Evolutionary conservation across 2,113 vertebrate genomes (phyloP).

Genomic region (Peromyscus californicus): DNA sequence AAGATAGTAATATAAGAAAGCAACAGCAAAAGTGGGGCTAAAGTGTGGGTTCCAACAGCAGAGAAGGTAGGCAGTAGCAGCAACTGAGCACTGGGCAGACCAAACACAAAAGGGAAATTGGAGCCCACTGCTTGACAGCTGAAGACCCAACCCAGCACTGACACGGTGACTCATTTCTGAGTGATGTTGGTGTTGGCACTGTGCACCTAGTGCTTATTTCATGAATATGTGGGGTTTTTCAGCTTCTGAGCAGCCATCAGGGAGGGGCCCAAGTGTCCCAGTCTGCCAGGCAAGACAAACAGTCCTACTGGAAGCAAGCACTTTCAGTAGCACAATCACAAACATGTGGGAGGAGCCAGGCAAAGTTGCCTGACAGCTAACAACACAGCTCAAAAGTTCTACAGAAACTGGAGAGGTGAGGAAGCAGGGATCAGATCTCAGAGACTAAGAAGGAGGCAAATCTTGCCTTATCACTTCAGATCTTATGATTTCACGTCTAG

Average conservation of each 20-base stretch:
- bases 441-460: neutral
- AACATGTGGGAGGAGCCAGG: neutral
- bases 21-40: neutral
- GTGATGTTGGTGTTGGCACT: too few species aligned
- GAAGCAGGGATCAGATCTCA: neutral
- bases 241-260: too few species aligned
- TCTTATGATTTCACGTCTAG: neutral
- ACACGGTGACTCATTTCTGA: neutral
- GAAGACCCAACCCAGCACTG: neutral
- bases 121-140: neutral
- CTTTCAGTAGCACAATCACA: neutral
- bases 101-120: neutral
- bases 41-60: neutral
- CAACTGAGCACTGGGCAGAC: too few species aligned
- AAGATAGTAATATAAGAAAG: neutral
- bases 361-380: neutral
- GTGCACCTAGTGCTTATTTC: too few species aligned
- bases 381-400: neutral
- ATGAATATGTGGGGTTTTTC: neutral
- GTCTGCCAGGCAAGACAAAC: neutral
- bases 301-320: too few species aligned
- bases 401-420: neutral
- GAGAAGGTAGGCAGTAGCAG: neutral
- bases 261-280: accelerated
- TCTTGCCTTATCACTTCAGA: neutral